A percentile compares a stretch with the other conserved stretches of the same genome.
Conservation (phyloP, 2,113 vertebrate species). For the Origma solitaria region DNA sequence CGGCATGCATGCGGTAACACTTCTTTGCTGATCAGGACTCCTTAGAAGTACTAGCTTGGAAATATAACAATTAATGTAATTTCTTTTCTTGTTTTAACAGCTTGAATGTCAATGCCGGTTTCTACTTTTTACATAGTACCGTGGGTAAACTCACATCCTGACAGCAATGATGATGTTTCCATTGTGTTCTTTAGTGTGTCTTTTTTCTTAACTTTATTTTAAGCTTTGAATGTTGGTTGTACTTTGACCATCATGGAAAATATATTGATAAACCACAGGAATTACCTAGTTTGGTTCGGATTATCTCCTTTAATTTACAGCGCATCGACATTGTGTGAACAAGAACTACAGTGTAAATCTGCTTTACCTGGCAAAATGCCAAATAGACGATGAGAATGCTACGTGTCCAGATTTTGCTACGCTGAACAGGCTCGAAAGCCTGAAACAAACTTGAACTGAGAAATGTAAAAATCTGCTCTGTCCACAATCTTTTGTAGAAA, state of each 20-base stretch:
- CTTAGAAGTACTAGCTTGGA: conserved; percentile 40
- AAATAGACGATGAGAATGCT: conserved; percentile 29
- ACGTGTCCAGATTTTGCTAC: conserved; percentile 23
- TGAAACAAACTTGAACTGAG: conserved; percentile 7
- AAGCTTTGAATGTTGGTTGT: conserved; percentile 78
- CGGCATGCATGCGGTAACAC: conserved; percentile 64
- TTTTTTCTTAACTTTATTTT: conserved; percentile 58
- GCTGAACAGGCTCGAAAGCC: conserved; percentile 1
- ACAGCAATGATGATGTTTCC: conserved; percentile 79
- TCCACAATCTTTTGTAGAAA: conserved; percentile 56
- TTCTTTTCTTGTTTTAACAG: conserved; percentile 72
- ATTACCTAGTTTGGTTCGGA: conserved; percentile 4
- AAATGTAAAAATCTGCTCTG: conserved; percentile 51
- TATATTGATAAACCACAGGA: conserved; percentile 45
- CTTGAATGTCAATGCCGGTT: conserved; percentile 75
- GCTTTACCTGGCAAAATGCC: conserved; percentile 31
- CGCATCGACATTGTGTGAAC: background rate
- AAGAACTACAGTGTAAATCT: conserved; percentile 27
- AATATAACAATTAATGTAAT: conserved; percentile 11
- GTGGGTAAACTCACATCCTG: conserved; percentile 76
- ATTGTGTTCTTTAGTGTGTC: conserved; percentile 69
- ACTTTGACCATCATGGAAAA: conserved; percentile 71
- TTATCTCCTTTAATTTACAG: conserved; percentile 36
- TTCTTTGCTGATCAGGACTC: conserved; percentile 61
- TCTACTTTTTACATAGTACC: conserved; percentile 74